Evolutionary conservation across 2,113 vertebrate species (phyloP), one percentile per base, ranked within the genome.

Genomic region (Boulengeromyrus knoepffleri): DNA sequence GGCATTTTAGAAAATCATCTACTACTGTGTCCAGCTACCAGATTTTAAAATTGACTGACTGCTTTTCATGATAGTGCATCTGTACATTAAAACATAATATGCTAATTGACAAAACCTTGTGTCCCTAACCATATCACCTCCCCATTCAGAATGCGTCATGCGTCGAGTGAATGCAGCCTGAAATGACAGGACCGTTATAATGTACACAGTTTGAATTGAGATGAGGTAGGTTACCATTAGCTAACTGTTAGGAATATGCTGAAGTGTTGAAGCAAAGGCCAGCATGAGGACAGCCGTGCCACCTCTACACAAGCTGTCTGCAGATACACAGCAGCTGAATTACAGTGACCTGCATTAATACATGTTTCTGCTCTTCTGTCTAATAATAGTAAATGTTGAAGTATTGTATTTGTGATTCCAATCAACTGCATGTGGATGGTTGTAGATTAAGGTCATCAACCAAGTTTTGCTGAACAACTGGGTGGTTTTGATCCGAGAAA

Each of bases 31-130:
- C 39, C 31, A 42, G 74, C 36, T 80, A 17, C 36, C 74, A 80
- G 36, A 36, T 19, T 80, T 80, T 8, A 80, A 19, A 19, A 19
- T 36, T 19, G 17, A 90, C 19, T 24, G 52, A 77, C 86, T 62
- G 66, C 85, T 87, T 87, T 88, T 49, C n/a, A 27, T 66, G 58
- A 66, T 66, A 74, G 89, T 62, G 53, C 83, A 70, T 53, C 56
- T 36, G 62, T n/a, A 56, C 31, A 24, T 49, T 36, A 36, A 77
- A 77, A 77, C 70, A 77, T n/a, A n/a, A 77, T 39, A 42, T 36
- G n/a, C 13, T 80, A 36, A 42, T 39, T 19, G 36, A 80, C 36
- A 36, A 80, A 15, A 42, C 74, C 74, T 39, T 42, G 70, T 77
- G 70, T 36, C 50, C 52, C 36, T 39, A 39, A 88, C 36, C 36